Evolutionary conservation across 1,140 invertebrate species (phyloP).

Genomic region (Meloidogyne exigua): DNA sequence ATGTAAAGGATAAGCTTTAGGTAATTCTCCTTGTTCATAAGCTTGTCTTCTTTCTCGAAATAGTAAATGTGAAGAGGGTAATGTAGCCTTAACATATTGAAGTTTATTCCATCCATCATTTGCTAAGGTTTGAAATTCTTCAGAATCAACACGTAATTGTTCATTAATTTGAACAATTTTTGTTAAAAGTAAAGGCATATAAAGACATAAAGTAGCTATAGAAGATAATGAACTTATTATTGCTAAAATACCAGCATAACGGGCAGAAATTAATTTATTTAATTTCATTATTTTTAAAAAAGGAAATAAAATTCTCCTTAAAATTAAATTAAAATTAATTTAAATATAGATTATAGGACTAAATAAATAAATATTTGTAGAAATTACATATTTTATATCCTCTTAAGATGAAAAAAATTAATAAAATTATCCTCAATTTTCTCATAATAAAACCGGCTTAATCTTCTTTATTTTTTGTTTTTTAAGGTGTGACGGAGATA

Average conservation of each 20-base stretch:
- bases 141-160: slow-evolving; percentile 56
- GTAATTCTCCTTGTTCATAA: slow-evolving; percentile 35
- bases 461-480: background rate
- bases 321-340: too few relatives aligned
- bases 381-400: background rate
- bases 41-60: slow-evolving; percentile 29
- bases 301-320: too few relatives aligned
- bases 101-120: slow-evolving; percentile 57
- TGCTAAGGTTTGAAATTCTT: slow-evolving; percentile 55
- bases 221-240: slow-evolving; percentile 47
- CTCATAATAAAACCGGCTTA: slow-evolving; percentile 4
- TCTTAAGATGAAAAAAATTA: background rate
- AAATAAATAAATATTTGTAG: background rate
- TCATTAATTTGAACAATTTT: slow-evolving; percentile 58
- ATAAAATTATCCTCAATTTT: slow-evolving; percentile 4
- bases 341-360: too few relatives aligned
- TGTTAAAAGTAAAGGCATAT: slow-evolving; percentile 50
- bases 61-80: background rate
- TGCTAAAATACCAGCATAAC: slow-evolving; percentile 51
- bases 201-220: slow-evolving; percentile 47
- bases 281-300: background rate
- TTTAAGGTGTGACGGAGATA: background rate
- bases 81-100: slow-evolving; percentile 25
- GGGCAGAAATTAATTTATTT: slow-evolving; percentile 48
- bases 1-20: slow-evolving; percentile 57